Evolutionary conservation across 2,888 invertebrate genomes (phyloP).

Genomic region (Mythimna ferrago): DNA sequence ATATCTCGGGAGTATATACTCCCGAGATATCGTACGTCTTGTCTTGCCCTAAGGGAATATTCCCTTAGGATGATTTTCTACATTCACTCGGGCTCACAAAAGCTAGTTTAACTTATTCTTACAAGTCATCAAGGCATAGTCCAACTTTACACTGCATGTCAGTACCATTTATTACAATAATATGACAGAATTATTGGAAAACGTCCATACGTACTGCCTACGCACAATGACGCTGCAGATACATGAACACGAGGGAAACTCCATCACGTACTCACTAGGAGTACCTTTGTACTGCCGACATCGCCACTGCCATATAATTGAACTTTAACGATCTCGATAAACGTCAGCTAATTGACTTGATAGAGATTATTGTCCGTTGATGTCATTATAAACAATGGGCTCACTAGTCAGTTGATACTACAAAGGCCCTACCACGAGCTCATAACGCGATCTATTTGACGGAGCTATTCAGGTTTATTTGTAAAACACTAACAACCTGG

Average conservation of each 20-base stretch:
- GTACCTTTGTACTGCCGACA: constrained; percentile 4
- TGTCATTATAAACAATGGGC: constrained; percentile 53
- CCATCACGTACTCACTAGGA: constrained; percentile 5
- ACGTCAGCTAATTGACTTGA: constrained; percentile 54
- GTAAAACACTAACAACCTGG: no score
- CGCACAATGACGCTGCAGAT: constrained; percentile 1
- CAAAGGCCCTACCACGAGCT: no score
- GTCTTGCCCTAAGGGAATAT: no score
- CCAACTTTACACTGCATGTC: not conserved
- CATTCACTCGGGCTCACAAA: no score
- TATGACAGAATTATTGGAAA: not conserved
- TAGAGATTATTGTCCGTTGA: constrained; percentile 54
- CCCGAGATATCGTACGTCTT: no score
- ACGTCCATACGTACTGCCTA: not conserved
- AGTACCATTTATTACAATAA: no score
- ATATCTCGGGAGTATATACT: no score
- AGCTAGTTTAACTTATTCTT: not conserved
- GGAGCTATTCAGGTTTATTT: no score
- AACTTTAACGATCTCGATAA: constrained; percentile 62
- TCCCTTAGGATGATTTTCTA: no score
- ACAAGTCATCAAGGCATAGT: not conserved
- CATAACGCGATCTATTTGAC: not conserved
- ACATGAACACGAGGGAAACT: constrained; percentile 12
- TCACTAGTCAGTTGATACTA: constrained; percentile 1
- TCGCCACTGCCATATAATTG: constrained; percentile 51